A percentile compares a stretch with the other conserved stretches of the same genome.
phyloP scores from a whole-genome alignment of 2,888 invertebrate genomes.

The Aphrophora alni region DNA sequence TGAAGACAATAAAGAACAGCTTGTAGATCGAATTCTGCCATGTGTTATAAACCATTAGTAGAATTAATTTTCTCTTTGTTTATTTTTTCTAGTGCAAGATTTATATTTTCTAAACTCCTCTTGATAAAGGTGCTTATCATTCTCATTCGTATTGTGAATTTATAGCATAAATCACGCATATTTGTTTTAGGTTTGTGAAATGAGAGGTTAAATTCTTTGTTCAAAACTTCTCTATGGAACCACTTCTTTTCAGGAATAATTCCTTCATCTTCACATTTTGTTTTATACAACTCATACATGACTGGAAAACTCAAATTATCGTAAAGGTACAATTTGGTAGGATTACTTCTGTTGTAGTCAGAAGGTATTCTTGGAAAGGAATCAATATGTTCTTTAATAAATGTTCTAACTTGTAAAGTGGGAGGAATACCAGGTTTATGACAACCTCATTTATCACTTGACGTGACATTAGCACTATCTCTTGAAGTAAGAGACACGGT shows the following conservation, averaged over 20 bases:
- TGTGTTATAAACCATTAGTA: not conserved
- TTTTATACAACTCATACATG: slow-evolving; percentile 15
- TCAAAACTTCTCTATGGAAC: not conserved
- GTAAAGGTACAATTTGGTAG: not conserved
- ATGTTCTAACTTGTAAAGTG: not conserved
- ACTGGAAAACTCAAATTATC: not conserved
- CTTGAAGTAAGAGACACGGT: not conserved
- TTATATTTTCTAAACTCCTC: slow-evolving; percentile 9
- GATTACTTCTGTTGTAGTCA: slow-evolving; percentile 12
- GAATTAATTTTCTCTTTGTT: not conserved
- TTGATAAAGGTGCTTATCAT: not conserved
- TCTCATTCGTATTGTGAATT: slow-evolving; percentile 17
- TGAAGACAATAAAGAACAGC: slow-evolving; percentile 9
- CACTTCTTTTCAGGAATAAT: slow-evolving; percentile 7
- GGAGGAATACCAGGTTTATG: not conserved
- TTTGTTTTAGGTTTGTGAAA: slow-evolving; percentile 6
- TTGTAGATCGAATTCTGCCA: slow-evolving; percentile 17
- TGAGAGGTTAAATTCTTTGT: slow-evolving; percentile 11
- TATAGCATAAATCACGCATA: slow-evolving; percentile 4
- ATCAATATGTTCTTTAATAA: slow-evolving; percentile 11
- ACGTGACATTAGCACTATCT: slow-evolving; percentile 13
- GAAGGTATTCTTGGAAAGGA: slow-evolving; percentile 10
- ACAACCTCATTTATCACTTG: slow-evolving; percentile 2
- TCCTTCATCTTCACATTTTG: slow-evolving; percentile 13
- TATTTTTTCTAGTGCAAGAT: not conserved